Percentiles rank a stretch among this genome's conserved stretches.
These are phyloP conservation scores for Characodon lateralis DNA, from an alignment of 2,797 vertebrate species.

Conservation along the genomic window DNA sequence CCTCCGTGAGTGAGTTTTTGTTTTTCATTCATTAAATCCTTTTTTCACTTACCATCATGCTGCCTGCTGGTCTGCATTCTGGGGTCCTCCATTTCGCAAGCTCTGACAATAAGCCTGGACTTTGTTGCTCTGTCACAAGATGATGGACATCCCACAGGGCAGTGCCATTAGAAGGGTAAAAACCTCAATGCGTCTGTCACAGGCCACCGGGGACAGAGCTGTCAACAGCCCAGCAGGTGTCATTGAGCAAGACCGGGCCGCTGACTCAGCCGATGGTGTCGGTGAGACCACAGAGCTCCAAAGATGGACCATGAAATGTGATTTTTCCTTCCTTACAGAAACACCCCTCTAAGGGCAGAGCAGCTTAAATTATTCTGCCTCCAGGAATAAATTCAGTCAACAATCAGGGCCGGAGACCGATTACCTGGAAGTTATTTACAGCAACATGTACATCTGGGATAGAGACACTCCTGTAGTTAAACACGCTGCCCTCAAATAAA, in stretches of 20 bases:
- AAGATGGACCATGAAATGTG: neutral
- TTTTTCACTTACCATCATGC: too few species aligned
- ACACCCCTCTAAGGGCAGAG: neutral
- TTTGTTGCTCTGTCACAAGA: constrained; percentile 25
- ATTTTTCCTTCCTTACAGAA: neutral
- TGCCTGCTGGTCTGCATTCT: too few species aligned
- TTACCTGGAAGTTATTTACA: constrained; percentile 1
- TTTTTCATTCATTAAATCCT: too few species aligned
- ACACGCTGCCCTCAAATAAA: constrained; percentile 8
- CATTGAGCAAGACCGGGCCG: constrained; percentile 26
- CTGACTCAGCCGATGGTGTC: constrained; percentile 40
- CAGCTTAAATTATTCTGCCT: constrained; percentile 2
- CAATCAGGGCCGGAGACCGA: constrained; percentile 15
- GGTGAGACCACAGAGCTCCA: constrained; percentile 1
- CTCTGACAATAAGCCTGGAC: neutral
- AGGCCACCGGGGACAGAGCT: constrained; percentile 34
- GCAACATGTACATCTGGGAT: constrained; percentile 7
- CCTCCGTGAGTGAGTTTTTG: too few species aligned
- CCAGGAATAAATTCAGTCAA: constrained; percentile 20
- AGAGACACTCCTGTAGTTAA: neutral
- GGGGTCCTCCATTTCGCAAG: neutral
- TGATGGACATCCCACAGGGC: constrained; percentile 13
- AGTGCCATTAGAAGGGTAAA: neutral
- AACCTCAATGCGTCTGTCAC: constrained; percentile 32
- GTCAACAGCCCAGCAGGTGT: constrained; percentile 33